Base-by-base conservation (phyloP, 2,797 vertebrate species). In the Rhinella marina region DNA sequence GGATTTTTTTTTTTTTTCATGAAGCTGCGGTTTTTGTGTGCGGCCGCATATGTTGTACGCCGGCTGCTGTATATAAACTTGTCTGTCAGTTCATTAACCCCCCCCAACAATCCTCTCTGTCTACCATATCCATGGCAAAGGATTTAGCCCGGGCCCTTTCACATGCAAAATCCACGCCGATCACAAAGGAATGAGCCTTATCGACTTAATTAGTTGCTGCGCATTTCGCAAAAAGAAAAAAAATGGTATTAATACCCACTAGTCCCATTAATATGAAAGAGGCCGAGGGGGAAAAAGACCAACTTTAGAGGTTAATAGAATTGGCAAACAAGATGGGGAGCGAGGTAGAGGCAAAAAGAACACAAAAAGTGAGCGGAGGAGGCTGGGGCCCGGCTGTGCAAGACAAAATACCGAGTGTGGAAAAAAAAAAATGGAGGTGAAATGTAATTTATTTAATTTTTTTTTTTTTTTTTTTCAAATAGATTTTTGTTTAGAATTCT, bases 21-120 rank as follows among this genome's bases (percentile, higher is more conserved):
- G 88, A 91, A 70, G 79, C 57, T 78, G 91, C 32, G 85, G 90
- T 88, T 92, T 91, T 91, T 97, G 95, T 97, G 88, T 92, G 83
- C 50, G 62, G 25, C 62, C 21, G 83, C 83, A 85, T 92, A 92
- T 97, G 95, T 97, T 96, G 77, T 86, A n/a, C 96, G 95, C 96
- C 94, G 95, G 96, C 95, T 95, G 95, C 96, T 96, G 92, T 96
- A 54, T 96, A 95, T 94, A 96, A 95, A 97, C 96, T 97, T 95
- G 95, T 96, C 96, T 97, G 97, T 95, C 96, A 98, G 97, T 99
- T 99, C 97, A 99, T 99, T 99, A 99, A 98, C 97, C 97, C 96
- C 93, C 93, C 96, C 93, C 97, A 96, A 96, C 95, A 95, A 96
- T 94, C 94, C 83, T 94, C 90, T 90, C 79, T 62, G 80, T 85